Evolutionary conservation across 1,140 invertebrate genomes (phyloP), one percentile per base, ranked within the genome.

Genomic region (Belonocnema kinseyi): DNA sequence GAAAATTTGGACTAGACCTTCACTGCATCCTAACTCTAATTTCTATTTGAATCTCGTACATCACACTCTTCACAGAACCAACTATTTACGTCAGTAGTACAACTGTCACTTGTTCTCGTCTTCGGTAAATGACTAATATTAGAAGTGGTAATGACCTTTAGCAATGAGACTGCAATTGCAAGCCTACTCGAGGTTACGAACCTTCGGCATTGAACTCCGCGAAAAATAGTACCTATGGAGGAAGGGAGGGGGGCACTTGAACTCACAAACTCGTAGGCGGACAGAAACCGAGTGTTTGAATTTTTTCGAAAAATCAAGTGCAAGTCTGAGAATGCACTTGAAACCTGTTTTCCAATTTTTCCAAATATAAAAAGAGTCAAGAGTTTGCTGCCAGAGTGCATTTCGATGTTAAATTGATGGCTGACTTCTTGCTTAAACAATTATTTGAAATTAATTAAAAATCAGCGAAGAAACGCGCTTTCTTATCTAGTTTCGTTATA

Each of bases 291-390:
- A 40, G 72, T 13, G 54, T 51, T 73, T 19, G 6, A 51, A 54
- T 73, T 76, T 79, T 66, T 76, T 73, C 58, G 50, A 52, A 74
- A 79, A 79, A 79, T 79, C 75, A 79, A 79, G 78, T 79, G 72
- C 78, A 74, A 40, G 78, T 79, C 78, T 79, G 78, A 50, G 71
- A 79, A 79, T 79, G 78, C 78, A 76, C 74, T 79, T 72, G 73
- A 74, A 72, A 72, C 11, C 12, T 72, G 58, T 33, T 16, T 3
- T 66, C 16, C 11, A 66, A 66, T 61, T 66, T 66, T 66, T 66
- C 16, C 26, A 16, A 40, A 66, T 26, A 7, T 66, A 16, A 26
- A 61, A 33, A 61, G 58, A 33, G 21, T 13, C 14, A 12, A 5
- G 12, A 33, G 13, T 33, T 7, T 40, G 26, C 12, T 33, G 40